Percentiles rank a stretch among this genome's conserved stretches.
Evolutionary conservation across 1,140 invertebrate species (phyloP).

Genomic region (Limonius californicus): DNA sequence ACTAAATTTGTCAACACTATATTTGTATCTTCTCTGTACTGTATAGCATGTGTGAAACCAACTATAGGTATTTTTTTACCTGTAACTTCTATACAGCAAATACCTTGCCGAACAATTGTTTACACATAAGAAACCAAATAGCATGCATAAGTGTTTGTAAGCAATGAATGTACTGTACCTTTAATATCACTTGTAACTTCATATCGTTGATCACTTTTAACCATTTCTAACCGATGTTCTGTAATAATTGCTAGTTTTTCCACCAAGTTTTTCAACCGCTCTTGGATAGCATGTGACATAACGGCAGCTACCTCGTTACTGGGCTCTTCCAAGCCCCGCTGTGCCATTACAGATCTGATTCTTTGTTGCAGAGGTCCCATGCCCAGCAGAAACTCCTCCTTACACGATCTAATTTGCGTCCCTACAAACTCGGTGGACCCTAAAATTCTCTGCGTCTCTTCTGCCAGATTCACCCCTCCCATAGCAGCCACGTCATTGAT

Average conservation of each 20-base stretch:
- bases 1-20: no score
- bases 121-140: no score
- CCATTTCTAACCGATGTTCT: slow-evolving; percentile 89
- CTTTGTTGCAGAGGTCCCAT: slow-evolving; percentile 71
- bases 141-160: no score
- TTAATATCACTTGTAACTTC: slow-evolving; percentile 90
- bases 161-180: no score
- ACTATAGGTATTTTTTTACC: no score
- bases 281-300: slow-evolving; percentile 93
- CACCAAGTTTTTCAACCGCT: slow-evolving; percentile 85
- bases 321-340: slow-evolving; percentile 84
- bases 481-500: slow-evolving; percentile 99
- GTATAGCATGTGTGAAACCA: no score
- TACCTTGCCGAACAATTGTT: no score
- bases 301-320: slow-evolving; percentile 83
- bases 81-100: no score
- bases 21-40: no score
- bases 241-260: slow-evolving; percentile 92
- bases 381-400: slow-evolving; percentile 89
- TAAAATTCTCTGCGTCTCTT: slow-evolving; percentile 93
- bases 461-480: slow-evolving; percentile 97
- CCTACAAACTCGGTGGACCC: slow-evolving; percentile 94
- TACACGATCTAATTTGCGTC: slow-evolving; percentile 92
- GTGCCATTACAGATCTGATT: slow-evolving; percentile 68
- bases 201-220: slow-evolving; percentile 84